Conservation (phyloP, 1,140 invertebrate species). For the Teleogryllus occipitalis region DNA sequence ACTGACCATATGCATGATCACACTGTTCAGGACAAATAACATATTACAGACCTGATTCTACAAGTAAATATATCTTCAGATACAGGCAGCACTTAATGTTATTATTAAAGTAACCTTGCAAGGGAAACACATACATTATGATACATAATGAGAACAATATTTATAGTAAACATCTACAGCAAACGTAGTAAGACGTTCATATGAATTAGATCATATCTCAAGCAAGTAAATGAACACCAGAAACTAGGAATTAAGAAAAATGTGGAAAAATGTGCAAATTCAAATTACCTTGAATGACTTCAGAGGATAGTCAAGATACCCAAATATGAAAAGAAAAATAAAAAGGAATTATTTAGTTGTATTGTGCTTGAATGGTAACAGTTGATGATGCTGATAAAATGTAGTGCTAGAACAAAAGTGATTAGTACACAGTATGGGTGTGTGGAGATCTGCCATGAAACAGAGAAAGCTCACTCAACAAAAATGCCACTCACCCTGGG, state of each 20-base stretch:
- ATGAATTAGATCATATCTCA: neutral
- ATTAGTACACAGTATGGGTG: neutral
- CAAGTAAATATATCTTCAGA: neutral
- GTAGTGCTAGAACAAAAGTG: slow-evolving; percentile 1
- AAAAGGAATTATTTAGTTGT: slow-evolving; percentile 20
- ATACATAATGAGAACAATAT: neutral
- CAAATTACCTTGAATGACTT: slow-evolving; percentile 20
- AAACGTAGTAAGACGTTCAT: neutral
- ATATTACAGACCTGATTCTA: neutral
- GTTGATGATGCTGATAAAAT: neutral
- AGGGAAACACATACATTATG: neutral
- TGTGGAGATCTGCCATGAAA: neutral
- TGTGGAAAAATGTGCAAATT: slow-evolving; percentile 19
- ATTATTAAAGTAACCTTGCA: neutral
- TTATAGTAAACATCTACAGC: neutral
- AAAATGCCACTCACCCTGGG: neutral
- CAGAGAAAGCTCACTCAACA: neutral
- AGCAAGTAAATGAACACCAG: slow-evolving; percentile 4
- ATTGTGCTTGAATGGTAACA: slow-evolving; percentile 18
- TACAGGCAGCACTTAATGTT: neutral
- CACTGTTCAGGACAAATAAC: neutral
- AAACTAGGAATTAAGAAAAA: slow-evolving; percentile 8
- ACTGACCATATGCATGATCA: no score
- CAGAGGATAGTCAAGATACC: slow-evolving; percentile 16
- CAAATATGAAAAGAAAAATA: slow-evolving; percentile 21